Conservation (phyloP, 2,113 vertebrate genomes). For the Varanus salvator region DNA sequence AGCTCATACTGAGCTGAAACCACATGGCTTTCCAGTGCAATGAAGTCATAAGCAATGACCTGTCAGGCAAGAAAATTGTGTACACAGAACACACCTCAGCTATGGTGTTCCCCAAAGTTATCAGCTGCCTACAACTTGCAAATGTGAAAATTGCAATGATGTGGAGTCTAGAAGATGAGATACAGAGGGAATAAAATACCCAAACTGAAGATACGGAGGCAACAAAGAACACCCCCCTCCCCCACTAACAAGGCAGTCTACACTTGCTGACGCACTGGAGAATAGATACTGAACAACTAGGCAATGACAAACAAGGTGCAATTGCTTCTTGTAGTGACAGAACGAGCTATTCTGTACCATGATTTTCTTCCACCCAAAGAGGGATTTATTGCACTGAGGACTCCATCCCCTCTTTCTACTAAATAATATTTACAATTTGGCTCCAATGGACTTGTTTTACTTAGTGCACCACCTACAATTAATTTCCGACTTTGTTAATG, state of each 20-base stretch:
- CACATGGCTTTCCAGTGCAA: background rate
- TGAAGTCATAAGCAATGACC: background rate
- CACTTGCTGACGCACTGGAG: background rate
- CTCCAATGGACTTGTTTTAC: too few species aligned
- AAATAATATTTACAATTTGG: background rate
- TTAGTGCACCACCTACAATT: too few species aligned
- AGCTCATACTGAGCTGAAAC: background rate
- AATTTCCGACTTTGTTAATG: too few species aligned
- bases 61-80: background rate
- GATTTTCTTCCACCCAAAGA: background rate
- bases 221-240: background rate
- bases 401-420: background rate
- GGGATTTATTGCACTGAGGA: too few species aligned
- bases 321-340: background rate
- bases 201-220: background rate
- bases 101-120: background rate
- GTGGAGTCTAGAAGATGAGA: background rate
- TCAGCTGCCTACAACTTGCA: background rate
- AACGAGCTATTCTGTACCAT: too few species aligned
- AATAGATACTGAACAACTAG: background rate
- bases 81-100: background rate
- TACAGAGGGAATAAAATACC: too few species aligned
- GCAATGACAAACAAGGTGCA: background rate
- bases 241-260: background rate
- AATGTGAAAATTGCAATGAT: background rate